phyloP scores from a whole-genome alignment of 2,797 vertebrate species.

The Rhinichthys osculus region DNA sequence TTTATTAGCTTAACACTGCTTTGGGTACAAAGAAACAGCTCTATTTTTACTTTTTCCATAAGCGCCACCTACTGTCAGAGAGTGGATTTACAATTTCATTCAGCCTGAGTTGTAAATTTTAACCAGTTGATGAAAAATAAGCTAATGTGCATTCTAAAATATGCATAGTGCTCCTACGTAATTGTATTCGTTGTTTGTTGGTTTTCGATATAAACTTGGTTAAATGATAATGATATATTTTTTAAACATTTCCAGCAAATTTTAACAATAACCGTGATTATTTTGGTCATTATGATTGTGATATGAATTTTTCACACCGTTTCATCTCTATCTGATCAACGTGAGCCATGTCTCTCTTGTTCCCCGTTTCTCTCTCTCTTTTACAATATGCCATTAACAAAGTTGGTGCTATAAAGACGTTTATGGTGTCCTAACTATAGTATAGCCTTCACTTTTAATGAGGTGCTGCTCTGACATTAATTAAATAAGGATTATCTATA shows the following conservation, averaged over 20 bases:
- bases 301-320: background rate
- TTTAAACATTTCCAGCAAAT: background rate
- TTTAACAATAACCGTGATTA: background rate
- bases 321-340: background rate
- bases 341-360: constrained; percentile 5
- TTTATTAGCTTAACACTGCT: too few relatives aligned
- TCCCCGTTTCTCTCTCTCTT: constrained; percentile 45
- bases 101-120: too few relatives aligned
- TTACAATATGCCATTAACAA: constrained; percentile 65
- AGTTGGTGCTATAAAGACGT: constrained; percentile 61
- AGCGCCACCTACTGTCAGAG: background rate
- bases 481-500: constrained; percentile 73
- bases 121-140: too few relatives aligned
- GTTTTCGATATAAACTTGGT: background rate
- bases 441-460: constrained; percentile 74
- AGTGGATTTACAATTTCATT: too few relatives aligned
- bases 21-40: background rate
- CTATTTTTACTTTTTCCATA: background rate
- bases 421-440: constrained; percentile 57
- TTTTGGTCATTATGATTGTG: background rate
- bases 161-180: background rate
- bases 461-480: constrained; percentile 75
- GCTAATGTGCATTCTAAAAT: too few relatives aligned
- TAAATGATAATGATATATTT: too few relatives aligned
- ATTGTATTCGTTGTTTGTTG: background rate